These are phyloP conservation scores for Shinisaurus crocodilurus DNA, from an alignment of 2,113 vertebrate species.

Conservation along the genomic window DNA sequence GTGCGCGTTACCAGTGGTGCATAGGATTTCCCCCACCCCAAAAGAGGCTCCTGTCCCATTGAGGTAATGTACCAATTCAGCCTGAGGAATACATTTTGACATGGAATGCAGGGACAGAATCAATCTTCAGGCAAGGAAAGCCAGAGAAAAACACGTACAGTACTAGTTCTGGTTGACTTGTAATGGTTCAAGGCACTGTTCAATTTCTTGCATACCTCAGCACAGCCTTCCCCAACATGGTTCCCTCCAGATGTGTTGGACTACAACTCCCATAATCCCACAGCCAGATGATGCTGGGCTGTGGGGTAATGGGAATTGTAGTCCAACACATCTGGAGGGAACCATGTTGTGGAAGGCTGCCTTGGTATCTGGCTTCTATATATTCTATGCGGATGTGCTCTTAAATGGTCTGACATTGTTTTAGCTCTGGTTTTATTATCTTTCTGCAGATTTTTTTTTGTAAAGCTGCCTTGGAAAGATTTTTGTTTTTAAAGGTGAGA, in stretches of 20 bases:
- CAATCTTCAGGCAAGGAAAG: background rate
- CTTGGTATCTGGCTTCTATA: background rate
- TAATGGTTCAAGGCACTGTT: background rate
- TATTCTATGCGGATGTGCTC: background rate
- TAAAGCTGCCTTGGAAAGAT: background rate
- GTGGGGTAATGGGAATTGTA: background rate
- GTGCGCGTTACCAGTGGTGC: background rate
- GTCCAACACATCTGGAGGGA: background rate
- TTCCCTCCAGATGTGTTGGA: too few relatives aligned
- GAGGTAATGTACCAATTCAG: background rate
- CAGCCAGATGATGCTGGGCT: too few relatives aligned
- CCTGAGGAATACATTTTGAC: background rate
- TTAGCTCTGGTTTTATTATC: background rate
- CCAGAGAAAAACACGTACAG: background rate
- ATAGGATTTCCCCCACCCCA: background rate
- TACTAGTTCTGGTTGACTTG: fast-evolving
- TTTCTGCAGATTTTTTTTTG: background rate
- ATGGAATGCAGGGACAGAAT: background rate
- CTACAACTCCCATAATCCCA: too few relatives aligned
- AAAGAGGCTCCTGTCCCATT: background rate
- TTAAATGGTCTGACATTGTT: background rate
- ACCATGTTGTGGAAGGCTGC: background rate
- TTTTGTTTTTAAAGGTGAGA: background rate
- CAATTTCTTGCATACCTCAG: background rate
- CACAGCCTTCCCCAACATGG: too few relatives aligned